Evolutionary conservation across 2,888 invertebrate species (phyloP).

Genomic region (Drosophila falleni): DNA sequence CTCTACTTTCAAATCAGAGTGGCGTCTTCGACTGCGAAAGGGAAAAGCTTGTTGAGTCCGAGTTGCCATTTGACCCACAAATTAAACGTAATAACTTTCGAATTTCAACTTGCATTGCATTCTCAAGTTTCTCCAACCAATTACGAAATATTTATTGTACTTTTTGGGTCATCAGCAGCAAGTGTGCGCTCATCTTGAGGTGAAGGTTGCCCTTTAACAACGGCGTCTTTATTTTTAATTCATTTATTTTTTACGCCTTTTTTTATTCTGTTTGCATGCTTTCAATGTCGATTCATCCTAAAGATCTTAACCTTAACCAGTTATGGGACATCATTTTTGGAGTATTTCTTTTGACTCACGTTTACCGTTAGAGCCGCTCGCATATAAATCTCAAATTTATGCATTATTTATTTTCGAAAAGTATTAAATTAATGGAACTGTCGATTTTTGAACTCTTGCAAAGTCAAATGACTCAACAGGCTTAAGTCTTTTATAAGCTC

Average conservation of each 20-base stretch:
- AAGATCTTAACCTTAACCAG: slow-evolving; percentile 45
- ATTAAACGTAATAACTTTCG: slow-evolving; percentile 80
- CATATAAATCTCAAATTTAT: slow-evolving; percentile 58
- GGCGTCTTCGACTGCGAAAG: slow-evolving; percentile 60
- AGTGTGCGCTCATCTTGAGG: slow-evolving; percentile 45
- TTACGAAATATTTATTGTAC: slow-evolving; percentile 48
- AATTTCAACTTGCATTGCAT: slow-evolving; percentile 62
- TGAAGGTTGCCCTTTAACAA: slow-evolving; percentile 62
- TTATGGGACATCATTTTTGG: slow-evolving; percentile 51
- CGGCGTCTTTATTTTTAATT: slow-evolving; percentile 5
- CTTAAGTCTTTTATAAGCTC: too few species aligned
- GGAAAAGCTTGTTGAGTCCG: slow-evolving; percentile 49
- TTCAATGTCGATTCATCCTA: slow-evolving; percentile 43
- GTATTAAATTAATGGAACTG: slow-evolving; percentile 52
- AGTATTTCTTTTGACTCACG: slow-evolving; percentile 56
- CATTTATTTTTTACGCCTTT: neutral
- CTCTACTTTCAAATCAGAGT: slow-evolving; percentile 72
- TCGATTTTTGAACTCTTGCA: slow-evolving; percentile 1
- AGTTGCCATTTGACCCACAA: slow-evolving; percentile 75
- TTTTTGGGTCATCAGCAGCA: slow-evolving; percentile 46
- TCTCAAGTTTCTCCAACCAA: slow-evolving; percentile 55
- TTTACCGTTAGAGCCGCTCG: slow-evolving; percentile 63
- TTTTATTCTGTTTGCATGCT: slow-evolving; percentile 5
- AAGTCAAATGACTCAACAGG: slow-evolving; percentile 30
- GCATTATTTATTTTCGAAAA: slow-evolving; percentile 43